Evolutionary conservation across 1,140 invertebrate species (phyloP).

Genomic region (Reticulitermes speratus): DNA sequence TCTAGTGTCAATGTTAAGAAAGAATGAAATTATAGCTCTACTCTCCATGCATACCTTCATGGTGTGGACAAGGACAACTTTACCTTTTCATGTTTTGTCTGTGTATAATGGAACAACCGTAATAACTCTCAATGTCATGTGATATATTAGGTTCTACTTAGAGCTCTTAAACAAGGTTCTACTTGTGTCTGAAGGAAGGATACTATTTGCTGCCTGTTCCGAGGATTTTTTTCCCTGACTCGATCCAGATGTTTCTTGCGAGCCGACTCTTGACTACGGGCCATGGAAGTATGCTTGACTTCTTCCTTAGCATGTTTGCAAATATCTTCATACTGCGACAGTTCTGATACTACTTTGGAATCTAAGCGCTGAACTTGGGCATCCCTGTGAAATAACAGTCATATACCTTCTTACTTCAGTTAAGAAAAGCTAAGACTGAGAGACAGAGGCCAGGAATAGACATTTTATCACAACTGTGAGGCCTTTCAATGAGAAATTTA

Average conservation of each 20-base stretch:
- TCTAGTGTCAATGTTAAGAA: no score
- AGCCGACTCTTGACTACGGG: conserved; percentile 65
- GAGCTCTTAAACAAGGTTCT: no score
- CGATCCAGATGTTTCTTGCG: conserved; percentile 63
- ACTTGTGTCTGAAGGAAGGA: conserved; percentile 40
- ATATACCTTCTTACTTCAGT: neutral
- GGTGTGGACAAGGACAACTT: no score
- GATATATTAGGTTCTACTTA: no score
- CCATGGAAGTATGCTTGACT: conserved; percentile 66
- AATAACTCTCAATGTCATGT: no score
- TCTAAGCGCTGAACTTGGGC: conserved; percentile 67
- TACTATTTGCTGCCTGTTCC: conserved; percentile 69
- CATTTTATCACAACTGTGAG: no score
- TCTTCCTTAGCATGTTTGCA: conserved; percentile 72
- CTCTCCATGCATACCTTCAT: no score
- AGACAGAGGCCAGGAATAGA: no score
- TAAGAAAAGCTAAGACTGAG: neutral
- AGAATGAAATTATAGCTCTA: no score
- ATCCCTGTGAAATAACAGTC: conserved; percentile 48
- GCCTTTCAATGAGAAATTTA: no score
- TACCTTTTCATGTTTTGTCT: no score
- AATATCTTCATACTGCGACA: conserved; percentile 67
- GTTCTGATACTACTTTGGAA: conserved; percentile 61
- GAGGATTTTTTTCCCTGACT: conserved; percentile 61
- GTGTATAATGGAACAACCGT: no score